These are phyloP conservation scores for Acronicta leporina DNA, from an alignment of 2,888 invertebrate species.

Conservation along the genomic window DNA sequence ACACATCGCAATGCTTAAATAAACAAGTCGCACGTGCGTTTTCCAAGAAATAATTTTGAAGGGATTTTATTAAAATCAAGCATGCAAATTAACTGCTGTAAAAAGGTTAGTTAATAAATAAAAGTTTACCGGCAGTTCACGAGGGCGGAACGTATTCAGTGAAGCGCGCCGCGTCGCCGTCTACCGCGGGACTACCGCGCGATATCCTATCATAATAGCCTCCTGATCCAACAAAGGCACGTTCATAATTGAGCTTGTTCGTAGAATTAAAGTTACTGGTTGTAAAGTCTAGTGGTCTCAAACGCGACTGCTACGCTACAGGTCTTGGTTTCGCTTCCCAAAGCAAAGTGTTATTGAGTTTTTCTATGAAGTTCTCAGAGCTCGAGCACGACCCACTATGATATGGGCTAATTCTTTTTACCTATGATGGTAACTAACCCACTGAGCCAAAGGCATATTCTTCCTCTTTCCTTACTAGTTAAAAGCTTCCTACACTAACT, in stretches of 20 bases:
- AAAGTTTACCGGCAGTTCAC: conserved; percentile 60
- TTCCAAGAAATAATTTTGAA: neutral
- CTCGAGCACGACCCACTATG: too few species aligned
- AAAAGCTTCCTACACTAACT: too few species aligned
- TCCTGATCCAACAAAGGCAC: conserved; percentile 64
- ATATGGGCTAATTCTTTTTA: too few species aligned
- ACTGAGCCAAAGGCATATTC: too few species aligned
- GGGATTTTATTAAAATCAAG: conserved; percentile 12
- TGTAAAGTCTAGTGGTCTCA: too few species aligned
- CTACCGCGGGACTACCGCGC: conserved; percentile 72
- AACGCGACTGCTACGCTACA: too few species aligned
- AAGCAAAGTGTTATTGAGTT: too few species aligned
- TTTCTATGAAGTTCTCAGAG: too few species aligned
- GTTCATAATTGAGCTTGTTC: conserved; percentile 56
- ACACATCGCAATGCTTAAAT: conserved; percentile 21
- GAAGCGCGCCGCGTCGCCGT: conserved; percentile 66
- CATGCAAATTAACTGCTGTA: conserved; percentile 22
- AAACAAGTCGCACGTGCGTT: conserved; percentile 40
- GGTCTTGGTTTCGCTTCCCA: too few species aligned
- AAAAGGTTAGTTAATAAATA: conserved; percentile 50
- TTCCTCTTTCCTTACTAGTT: too few species aligned
- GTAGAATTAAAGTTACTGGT: conserved; percentile 19
- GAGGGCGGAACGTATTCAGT: conserved; percentile 53
- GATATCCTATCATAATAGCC: conserved; percentile 74
- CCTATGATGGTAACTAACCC: too few species aligned